phyloP scores from a whole-genome alignment of 1,140 invertebrate genomes.

The Eulimnadia texana region DNA sequence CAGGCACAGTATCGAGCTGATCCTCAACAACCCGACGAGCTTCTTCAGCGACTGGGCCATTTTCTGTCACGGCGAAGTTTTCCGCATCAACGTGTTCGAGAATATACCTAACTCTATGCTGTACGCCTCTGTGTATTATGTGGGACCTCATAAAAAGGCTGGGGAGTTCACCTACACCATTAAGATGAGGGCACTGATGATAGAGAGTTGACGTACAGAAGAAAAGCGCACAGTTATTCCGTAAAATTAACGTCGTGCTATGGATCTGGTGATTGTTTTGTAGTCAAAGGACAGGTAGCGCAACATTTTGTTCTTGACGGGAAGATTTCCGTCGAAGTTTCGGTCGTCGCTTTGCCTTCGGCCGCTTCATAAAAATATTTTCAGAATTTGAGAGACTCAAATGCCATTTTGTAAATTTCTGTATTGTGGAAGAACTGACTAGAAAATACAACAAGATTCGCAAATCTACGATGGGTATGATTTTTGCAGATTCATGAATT shows the following conservation, averaged over 20 bases:
- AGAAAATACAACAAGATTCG: too few relatives aligned
- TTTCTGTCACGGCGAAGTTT: slow-evolving; percentile 13
- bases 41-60: slow-evolving; percentile 18
- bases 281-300: neutral
- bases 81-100: slow-evolving; percentile 18
- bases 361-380: too few relatives aligned
- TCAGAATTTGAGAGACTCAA: too few relatives aligned
- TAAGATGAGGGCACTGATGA: neutral
- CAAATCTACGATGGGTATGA: too few relatives aligned
- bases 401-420: too few relatives aligned
- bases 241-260: neutral
- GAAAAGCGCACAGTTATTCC: slow-evolving; percentile 1
- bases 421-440: too few relatives aligned
- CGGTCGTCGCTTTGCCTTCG: too few relatives aligned
- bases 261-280: slow-evolving; percentile 7
- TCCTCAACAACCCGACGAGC: slow-evolving; percentile 8
- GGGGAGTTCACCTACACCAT: neutral
- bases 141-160: slow-evolving; percentile 12
- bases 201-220: neutral
- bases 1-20: slow-evolving; percentile 12
- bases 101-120: slow-evolving; percentile 12
- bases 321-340: neutral
- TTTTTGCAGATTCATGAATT: too few relatives aligned
- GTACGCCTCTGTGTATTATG: slow-evolving; percentile 13
- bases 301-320: neutral